Evolutionary conservation across 2,888 invertebrate genomes (phyloP), one percentile per base, ranked within the genome.

Genomic region (Chymomyza amoena): DNA sequence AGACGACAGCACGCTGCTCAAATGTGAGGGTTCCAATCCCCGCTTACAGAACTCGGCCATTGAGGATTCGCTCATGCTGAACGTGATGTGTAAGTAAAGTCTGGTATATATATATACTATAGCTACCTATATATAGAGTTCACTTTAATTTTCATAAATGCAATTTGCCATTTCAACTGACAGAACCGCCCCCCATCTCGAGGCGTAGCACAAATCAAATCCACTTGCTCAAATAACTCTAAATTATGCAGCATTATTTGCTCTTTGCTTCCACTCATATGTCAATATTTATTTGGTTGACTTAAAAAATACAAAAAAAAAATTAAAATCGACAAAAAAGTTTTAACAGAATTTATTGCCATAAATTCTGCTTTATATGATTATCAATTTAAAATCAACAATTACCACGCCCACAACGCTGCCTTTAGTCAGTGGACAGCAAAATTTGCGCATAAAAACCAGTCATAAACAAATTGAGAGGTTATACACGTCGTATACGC

Each of bases 21-120:
- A 96, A 90, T 97, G 97, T 91, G 95, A 96, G 84, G 97, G 96
- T 6, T 96, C 96, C 90, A 97, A 97, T 93, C 96, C 95, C 66
- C 94, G 95, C 75, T 93, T 97, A 73, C 94, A 95, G 13, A 95
- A 95, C 62, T 94, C 95, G 68, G 94, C 94, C 79, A 93, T 96
- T 69, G 97, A 97, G 88, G 97, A 97, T 92, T 94, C 94, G 39
- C 95, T 96, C 91, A 94, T 94, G 89, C 93, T 97, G 79, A 96
- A 97, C 92, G 96, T 97, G 82, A 96, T 97, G 88, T 97, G 97
- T 97, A 93, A 97, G 97, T 96, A 36, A 56, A 64, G 20, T 25
- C 25, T 25, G 25, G 6, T 25, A 56, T 13, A 20, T 6, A 13
- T 52, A n/a, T 18, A 52, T 52, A 52, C 25, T 25, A 25, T 25